These are phyloP conservation scores for Chelmon rostratus DNA, from an alignment of 2,797 vertebrate genomes.

Conservation along the genomic window DNA sequence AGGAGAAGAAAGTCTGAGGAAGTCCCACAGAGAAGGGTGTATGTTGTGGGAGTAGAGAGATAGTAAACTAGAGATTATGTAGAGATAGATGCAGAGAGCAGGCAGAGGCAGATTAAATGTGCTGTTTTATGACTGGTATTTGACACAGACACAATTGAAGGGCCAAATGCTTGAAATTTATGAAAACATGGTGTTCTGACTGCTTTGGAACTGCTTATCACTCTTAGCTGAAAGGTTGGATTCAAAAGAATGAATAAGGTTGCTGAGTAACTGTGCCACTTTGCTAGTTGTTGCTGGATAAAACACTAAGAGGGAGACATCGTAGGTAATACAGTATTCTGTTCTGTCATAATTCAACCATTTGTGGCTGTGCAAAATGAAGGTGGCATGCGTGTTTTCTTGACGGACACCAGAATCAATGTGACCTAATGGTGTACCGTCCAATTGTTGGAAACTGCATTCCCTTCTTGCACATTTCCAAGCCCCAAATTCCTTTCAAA, in stretches of 20 bases:
- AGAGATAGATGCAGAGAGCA: slow-evolving; percentile 9
- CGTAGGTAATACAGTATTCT: slow-evolving; percentile 10
- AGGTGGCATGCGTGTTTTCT: slow-evolving; percentile 50
- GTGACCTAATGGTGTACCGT: slow-evolving; percentile 61
- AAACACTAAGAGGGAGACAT: slow-evolving; percentile 13
- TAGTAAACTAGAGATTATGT: slow-evolving; percentile 1
- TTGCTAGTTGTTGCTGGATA: slow-evolving; percentile 4
- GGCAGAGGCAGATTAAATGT: slow-evolving; percentile 30
- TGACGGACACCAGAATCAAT: slow-evolving; percentile 73
- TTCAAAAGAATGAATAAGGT: slow-evolving; percentile 12
- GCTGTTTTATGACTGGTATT: slow-evolving; percentile 15
- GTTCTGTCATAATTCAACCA: slow-evolving; percentile 21
- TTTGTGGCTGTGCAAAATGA: slow-evolving; percentile 41
- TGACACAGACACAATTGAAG: slow-evolving; percentile 23
- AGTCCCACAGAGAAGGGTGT: slow-evolving; percentile 37
- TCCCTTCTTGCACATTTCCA: slow-evolving; percentile 53
- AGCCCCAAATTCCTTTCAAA: slow-evolving; percentile 59
- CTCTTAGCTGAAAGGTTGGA: background rate
- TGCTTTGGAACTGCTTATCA: slow-evolving; percentile 23
- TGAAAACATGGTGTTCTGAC: slow-evolving; percentile 19
- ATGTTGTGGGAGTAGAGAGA: slow-evolving; percentile 8
- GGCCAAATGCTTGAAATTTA: slow-evolving; percentile 13
- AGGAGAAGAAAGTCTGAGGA: slow-evolving; percentile 8
- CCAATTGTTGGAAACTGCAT: slow-evolving; percentile 45
- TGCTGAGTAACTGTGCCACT: slow-evolving; percentile 27